Base-by-base conservation (phyloP, 2,113 vertebrate genomes). In the Perca fluviatilis region DNA sequence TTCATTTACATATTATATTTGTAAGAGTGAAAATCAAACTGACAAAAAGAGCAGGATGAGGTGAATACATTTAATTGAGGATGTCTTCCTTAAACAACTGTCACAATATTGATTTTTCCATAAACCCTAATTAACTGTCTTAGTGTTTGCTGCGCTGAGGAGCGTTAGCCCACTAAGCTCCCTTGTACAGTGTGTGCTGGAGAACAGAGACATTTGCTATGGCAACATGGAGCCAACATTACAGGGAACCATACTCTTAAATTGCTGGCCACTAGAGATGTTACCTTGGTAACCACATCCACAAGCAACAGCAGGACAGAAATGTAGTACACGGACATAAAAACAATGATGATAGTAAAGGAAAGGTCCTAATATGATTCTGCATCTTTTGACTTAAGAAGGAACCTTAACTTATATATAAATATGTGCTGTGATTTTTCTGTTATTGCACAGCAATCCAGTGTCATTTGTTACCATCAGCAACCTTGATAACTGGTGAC, bases 211-310 rank as follows among this genome's bases (percentile, higher is more conserved):
- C 53, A 89, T 88, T 82, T 90, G 86, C 91, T 89, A 79, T 91
- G 82, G 91, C 88, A 90, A 90, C 90, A 86, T 90, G 70, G 79
- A 90, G 83, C 79, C 89, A 83, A 80, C 85, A 88, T 89, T 92
- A 91, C 89, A 79, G 87, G 88, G 87, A 85, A 90, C 86, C 85
- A 85, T 91, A 86, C 84, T 92, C 91, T 91, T 79, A 93, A 91
- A 92, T 90, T 89, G 87, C 80, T 90, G 88, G 90, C 90, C 93
- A 87, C 92, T 88, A 79, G 93, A 93, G 91, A 95, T 80, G 94
- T 95, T 95, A 92, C 94, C 94, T 86, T 93, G 94, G 94, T 90
- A 95, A 95, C 94, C 84, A 87, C 81, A 92, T 93, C 90, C 88
- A 89, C 88, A 86, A 83, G 92, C 82, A 90, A 68, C 75, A 84